Conservation (phyloP, 2,888 invertebrate genomes). For the Phlogophora meticulosa region DNA sequence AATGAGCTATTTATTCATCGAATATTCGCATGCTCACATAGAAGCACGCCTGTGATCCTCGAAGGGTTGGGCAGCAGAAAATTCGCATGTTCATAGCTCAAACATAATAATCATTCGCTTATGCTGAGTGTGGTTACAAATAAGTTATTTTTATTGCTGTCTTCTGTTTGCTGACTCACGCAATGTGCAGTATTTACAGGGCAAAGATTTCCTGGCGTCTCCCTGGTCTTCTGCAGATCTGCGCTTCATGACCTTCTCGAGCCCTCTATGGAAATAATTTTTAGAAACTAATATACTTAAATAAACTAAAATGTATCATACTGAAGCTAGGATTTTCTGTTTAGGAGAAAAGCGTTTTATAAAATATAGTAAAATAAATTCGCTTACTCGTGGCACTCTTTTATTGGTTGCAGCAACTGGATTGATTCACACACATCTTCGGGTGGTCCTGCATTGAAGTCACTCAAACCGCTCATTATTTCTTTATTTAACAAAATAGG, state of each 20-base stretch:
- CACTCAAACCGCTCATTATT: constrained; percentile 32
- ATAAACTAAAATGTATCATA: not conserved
- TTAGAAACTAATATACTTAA: constrained; percentile 7
- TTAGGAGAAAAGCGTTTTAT: constrained; percentile 1
- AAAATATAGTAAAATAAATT: not conserved
- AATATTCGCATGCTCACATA: too few relatives aligned
- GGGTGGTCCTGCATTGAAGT: constrained; percentile 11
- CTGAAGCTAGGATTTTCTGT: too few relatives aligned
- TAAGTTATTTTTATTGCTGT: not conserved
- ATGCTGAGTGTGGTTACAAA: too few relatives aligned
- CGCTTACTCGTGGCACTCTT: constrained; percentile 4
- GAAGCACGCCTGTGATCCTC: too few relatives aligned
- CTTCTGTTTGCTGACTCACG: constrained; percentile 16
- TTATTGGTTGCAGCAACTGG: not conserved
- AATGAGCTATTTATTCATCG: too few relatives aligned
- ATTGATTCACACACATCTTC: too few relatives aligned
- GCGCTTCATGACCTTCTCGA: not conserved
- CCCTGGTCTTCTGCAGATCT: too few relatives aligned
- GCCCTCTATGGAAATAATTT: constrained; percentile 16
- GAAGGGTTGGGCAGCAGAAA: too few relatives aligned
- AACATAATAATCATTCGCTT: constrained; percentile 11
- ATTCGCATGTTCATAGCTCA: constrained; percentile 42
- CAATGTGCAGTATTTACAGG: constrained; percentile 13
- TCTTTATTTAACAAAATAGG: not conserved
- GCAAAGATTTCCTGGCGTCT: not conserved